phyloP scores from a whole-genome alignment of 2,797 vertebrate species.

The Sarcophilus harrisii region DNA sequence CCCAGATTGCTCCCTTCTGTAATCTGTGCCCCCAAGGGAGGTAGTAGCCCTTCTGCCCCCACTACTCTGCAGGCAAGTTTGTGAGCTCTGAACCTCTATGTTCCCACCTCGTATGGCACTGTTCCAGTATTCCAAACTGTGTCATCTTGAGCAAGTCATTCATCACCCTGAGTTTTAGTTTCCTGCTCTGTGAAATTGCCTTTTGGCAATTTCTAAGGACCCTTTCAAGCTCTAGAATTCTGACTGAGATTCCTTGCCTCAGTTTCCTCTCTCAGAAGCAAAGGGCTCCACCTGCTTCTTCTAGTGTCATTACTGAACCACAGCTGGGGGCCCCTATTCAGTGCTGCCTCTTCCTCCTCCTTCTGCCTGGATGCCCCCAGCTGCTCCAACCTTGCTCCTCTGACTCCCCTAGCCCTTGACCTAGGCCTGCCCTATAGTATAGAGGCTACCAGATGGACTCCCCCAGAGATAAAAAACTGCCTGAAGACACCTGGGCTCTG shows the following conservation, averaged over 20 bases:
- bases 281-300: slow-evolving; percentile 65
- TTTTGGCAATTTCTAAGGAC: slow-evolving; percentile 27
- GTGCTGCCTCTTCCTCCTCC: slow-evolving; percentile 20
- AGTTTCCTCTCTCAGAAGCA: slow-evolving; percentile 77
- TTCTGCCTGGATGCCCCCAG: slow-evolving; percentile 57
- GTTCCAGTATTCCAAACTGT: neutral
- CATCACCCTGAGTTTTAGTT: neutral
- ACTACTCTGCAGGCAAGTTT: neutral
- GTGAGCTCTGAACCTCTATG: neutral
- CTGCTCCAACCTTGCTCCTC: slow-evolving; percentile 69
- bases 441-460: slow-evolving; percentile 78
- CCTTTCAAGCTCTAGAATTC: slow-evolving; percentile 39
- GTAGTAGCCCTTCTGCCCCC: neutral
- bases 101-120: neutral
- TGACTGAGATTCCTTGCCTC: slow-evolving; percentile 60
- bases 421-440: slow-evolving; percentile 61
- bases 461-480: slow-evolving; percentile 44
- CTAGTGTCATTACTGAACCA: slow-evolving; percentile 74
- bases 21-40: neutral
- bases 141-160: neutral
- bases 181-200: slow-evolving; percentile 41
- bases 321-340: slow-evolving; percentile 80
- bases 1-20: neutral
- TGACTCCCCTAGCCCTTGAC: slow-evolving; percentile 72
- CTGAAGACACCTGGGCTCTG: neutral